These are phyloP conservation scores for Drosophila paucipuncta DNA, from an alignment of 2,888 invertebrate species.

Conservation along the genomic window DNA sequence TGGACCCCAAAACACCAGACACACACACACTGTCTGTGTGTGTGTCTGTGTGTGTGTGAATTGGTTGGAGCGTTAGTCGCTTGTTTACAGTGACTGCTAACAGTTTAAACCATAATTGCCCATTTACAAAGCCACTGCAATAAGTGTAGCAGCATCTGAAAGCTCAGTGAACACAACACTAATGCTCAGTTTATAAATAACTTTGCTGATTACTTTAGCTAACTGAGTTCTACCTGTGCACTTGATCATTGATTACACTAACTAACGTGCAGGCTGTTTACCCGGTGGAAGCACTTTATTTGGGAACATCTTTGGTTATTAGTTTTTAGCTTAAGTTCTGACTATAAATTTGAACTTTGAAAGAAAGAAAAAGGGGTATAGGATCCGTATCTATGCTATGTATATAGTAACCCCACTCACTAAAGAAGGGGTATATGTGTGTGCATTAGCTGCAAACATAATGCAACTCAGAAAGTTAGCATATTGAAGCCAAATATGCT, in stretches of 20 bases:
- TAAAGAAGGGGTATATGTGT: too few species aligned
- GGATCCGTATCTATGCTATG: neutral
- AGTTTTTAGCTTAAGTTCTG: neutral
- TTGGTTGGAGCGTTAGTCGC: slow-evolving; percentile 52
- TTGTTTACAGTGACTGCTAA: slow-evolving; percentile 63
- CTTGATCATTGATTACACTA: slow-evolving; percentile 15
- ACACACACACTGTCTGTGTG: neutral
- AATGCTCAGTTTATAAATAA: slow-evolving; percentile 39
- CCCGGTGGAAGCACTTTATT: neutral
- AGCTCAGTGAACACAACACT: slow-evolving; percentile 1
- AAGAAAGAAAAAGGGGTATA: neutral
- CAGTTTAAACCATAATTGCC: slow-evolving; percentile 33
- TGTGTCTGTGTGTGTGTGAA: slow-evolving; percentile 7
- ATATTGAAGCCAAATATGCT: slow-evolving; percentile 18
- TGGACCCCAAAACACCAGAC: slow-evolving; percentile 29
- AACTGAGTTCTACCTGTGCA: slow-evolving; percentile 11
- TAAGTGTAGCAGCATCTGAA: slow-evolving; percentile 21
- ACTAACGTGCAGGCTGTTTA: neutral
- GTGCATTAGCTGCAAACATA: slow-evolving; percentile 1
- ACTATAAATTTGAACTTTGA: neutral
- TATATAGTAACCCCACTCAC: too few species aligned
- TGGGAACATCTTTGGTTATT: neutral
- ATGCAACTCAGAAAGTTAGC: slow-evolving; percentile 3
- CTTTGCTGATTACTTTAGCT: neutral
- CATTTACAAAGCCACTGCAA: slow-evolving; percentile 31